These are phyloP conservation scores for Radopholus similis DNA, from an alignment of 1,140 invertebrate species.

Conservation along the genomic window DNA sequence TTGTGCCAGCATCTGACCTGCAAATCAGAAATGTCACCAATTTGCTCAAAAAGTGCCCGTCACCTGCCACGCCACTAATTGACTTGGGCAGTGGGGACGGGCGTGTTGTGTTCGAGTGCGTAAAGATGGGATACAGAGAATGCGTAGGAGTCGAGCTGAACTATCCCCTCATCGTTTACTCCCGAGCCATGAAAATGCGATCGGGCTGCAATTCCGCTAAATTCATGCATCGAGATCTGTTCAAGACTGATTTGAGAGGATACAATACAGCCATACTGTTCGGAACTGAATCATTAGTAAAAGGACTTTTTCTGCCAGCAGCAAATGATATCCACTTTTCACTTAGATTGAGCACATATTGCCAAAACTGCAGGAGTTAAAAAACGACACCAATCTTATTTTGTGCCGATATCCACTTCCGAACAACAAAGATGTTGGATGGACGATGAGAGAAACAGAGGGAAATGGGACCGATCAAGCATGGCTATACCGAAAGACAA, in stretches of 20 bases:
- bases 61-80: conserved; percentile 33
- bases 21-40: conserved; percentile 51
- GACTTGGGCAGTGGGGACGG: conserved; percentile 58
- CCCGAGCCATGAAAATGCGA: conserved; percentile 18
- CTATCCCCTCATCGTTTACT: conserved; percentile 37
- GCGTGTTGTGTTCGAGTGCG: too few relatives aligned
- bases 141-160: conserved; percentile 50
- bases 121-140: too few relatives aligned
- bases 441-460: conserved; percentile 30
- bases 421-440: conserved; percentile 26
- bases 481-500: conserved; percentile 45
- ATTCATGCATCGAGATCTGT: conserved; percentile 46
- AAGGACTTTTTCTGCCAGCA: background rate
- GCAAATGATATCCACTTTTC: background rate
- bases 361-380: conserved; percentile 51
- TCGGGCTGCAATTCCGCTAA: conserved; percentile 1
- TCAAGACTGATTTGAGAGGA: conserved; percentile 42
- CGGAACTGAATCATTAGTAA: conserved; percentile 53
- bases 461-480: conserved; percentile 55
- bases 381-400: conserved; percentile 38
- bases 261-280: conserved; percentile 52
- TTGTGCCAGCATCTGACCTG: conserved; percentile 48
- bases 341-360: conserved; percentile 43
- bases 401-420: conserved; percentile 54
- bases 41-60: conserved; percentile 31